These are phyloP conservation scores for Polietes domitor DNA, from an alignment of 2,888 invertebrate species.

Conservation along the genomic window DNA sequence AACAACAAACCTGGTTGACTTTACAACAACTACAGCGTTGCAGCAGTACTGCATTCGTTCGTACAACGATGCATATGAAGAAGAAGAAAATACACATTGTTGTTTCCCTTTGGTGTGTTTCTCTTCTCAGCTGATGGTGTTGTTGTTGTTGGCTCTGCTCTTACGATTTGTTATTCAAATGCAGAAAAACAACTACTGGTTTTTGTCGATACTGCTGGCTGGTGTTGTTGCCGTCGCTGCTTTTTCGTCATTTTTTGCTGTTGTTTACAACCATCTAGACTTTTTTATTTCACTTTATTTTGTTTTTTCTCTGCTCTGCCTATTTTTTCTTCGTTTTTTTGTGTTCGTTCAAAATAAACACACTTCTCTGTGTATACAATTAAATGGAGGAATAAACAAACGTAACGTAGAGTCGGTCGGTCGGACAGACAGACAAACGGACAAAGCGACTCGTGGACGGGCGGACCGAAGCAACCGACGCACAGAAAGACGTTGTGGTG, in stretches of 20 bases:
- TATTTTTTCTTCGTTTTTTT: slow-evolving; percentile 44
- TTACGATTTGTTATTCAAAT: slow-evolving; percentile 60
- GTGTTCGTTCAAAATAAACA: slow-evolving; percentile 59
- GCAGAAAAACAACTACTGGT: slow-evolving; percentile 65
- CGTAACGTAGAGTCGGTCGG: slow-evolving; percentile 37
- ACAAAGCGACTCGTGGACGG: background rate
- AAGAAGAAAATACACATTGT: slow-evolving; percentile 21
- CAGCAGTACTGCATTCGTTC: slow-evolving; percentile 9
- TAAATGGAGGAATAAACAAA: slow-evolving; percentile 51
- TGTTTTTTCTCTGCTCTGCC: slow-evolving; percentile 29
- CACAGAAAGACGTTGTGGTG: slow-evolving; percentile 35
- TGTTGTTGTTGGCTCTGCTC: slow-evolving; percentile 12
- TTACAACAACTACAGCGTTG: background rate
- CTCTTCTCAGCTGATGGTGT: background rate
- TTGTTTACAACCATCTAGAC: slow-evolving; percentile 33
- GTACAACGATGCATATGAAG: background rate
- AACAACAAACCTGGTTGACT: slow-evolving; percentile 28
- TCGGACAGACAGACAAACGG: slow-evolving; percentile 15
- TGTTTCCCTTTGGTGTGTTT: slow-evolving; percentile 45
- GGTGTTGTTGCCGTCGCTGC: slow-evolving; percentile 26
- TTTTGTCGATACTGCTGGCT: slow-evolving; percentile 35
- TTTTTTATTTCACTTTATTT: slow-evolving; percentile 37
- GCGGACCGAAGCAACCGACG: background rate
- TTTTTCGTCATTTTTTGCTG: slow-evolving; percentile 7
- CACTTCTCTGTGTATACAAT: slow-evolving; percentile 53